Base-by-base conservation (phyloP, 30 jellyfish, hydroid and myxozoan species). In the Aurelia aurita region DNA sequence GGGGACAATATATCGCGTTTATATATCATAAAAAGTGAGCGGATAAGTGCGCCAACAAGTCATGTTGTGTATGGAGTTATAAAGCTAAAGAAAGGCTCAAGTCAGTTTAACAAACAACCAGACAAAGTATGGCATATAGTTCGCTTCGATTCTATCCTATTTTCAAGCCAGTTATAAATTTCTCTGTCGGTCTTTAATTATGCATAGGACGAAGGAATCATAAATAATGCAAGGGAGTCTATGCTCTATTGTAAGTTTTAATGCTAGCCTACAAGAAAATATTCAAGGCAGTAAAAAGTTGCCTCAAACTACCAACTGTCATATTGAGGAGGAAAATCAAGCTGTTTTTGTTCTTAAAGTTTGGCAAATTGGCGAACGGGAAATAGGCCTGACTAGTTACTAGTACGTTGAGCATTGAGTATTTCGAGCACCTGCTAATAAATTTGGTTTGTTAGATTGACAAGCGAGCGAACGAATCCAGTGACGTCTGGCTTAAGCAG, bases 161-260 rank as follows among this genome's bases (percentile, higher is more conserved):
- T 58, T 76, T 76, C 77, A 58, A 22, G 74, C 77, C 78, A 46
- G 85, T 61, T 81, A 54, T 81, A 68, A 69, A 70, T 39, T 83
- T 51, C 58, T 23, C 87, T 47, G 74, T 58, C 70, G 21, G 44
- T 59, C 35, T 69, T 83, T 16, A 83, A 83, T 83, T 69, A 83
- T 83, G 93, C 93, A 83, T 83, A 71, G 59, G 83, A 47, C 86
- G 87, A 83, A 59, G 28, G 54, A 51, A 26, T 44, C 81, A 83
- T 83, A 28, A 83, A 83, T 83, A 12, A 83, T 83, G 69, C 23
- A 83, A 35, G 23, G 70, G 93, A 83, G 93, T 83, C 93, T 58
- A 83, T 72, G 70, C 78, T 44, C 29, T 39, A 60, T 63, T 62
- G 81, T 72, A 66, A 86, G 64, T 83, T 69, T 70, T 70, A 61